Percentiles rank a stretch among this genome's conserved stretches.
phyloP scores from a whole-genome alignment of 2,888 invertebrate species.

The Euphydryas editha region DNA sequence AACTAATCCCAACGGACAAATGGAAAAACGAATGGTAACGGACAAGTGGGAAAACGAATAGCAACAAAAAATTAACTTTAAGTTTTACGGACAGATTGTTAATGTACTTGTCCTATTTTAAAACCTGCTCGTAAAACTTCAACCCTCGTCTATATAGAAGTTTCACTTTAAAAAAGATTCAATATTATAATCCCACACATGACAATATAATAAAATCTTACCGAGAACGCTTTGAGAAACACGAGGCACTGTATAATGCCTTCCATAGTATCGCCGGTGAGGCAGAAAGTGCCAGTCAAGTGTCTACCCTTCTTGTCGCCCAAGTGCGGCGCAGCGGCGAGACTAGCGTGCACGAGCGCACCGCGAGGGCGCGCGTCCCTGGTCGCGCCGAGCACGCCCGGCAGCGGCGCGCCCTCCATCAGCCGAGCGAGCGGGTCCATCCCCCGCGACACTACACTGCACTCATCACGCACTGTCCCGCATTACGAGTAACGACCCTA shows the following conservation, averaged over 20 bases:
- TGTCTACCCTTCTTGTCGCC: constrained; percentile 89
- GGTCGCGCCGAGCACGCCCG: constrained; percentile 81
- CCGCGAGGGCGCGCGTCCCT: constrained; percentile 85
- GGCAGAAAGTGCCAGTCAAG: constrained; percentile 93
- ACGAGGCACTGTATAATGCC: constrained; percentile 96
- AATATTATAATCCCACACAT: no score
- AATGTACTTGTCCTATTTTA: no score
- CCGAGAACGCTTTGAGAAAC: constrained; percentile 96
- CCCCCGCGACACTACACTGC: constrained; percentile 54
- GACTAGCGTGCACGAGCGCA: constrained; percentile 90
- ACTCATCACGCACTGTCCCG: constrained; percentile 38
- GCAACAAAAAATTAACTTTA: no score
- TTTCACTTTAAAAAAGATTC: no score
- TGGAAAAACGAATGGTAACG: no score
- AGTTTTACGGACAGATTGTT: no score
- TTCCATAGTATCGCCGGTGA: constrained; percentile 96
- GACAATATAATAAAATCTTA: constrained; percentile 80
- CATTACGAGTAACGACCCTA: neutral
- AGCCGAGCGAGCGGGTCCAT: constrained; percentile 94
- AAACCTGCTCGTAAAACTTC: no score
- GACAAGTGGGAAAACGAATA: no score
- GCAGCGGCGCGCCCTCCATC: constrained; percentile 89
- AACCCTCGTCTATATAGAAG: no score
- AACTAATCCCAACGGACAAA: no score
- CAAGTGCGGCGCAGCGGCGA: constrained; percentile 89